Evolutionary conservation across 1,140 invertebrate genomes (phyloP).

Genomic region (Pinna nobilis): DNA sequence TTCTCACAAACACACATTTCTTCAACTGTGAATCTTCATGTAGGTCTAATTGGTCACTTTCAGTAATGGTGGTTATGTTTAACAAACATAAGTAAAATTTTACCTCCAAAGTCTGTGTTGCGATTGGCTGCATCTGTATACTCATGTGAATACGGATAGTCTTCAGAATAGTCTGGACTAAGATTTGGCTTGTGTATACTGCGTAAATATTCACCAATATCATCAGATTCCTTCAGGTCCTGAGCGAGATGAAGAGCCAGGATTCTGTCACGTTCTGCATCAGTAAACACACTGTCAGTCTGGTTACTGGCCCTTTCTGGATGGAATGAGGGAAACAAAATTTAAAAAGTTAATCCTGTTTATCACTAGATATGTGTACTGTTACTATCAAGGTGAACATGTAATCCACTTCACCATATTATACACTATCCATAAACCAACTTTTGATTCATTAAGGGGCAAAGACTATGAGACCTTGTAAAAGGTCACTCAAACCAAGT

Average conservation of each 20-base stretch:
- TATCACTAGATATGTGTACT: no score
- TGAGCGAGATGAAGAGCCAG: constrained; percentile 55
- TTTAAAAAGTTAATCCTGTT: no score
- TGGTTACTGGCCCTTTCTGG: not conserved
- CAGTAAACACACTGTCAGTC: not conserved
- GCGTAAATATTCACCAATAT: constrained; percentile 31
- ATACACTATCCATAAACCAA: no score
- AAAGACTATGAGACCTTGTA: no score
- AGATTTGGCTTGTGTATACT: constrained; percentile 29
- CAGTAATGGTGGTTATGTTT: not conserved
- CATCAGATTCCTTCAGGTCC: constrained; percentile 42
- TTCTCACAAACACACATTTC: no score
- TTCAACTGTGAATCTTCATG: no score
- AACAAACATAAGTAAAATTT: not conserved
- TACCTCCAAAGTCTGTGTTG: constrained; percentile 25
- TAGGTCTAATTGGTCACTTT: no score
- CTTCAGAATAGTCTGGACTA: constrained; percentile 1
- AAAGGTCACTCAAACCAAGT: no score
- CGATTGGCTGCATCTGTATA: constrained; percentile 12
- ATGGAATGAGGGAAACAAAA: not conserved
- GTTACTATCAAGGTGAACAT: no score
- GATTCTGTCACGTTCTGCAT: constrained; percentile 57
- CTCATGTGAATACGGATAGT: not conserved
- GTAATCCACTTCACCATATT: no score
- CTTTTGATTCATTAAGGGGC: no score